phyloP scores from a whole-genome alignment of 2,888 invertebrate genomes.

The Pristionchus japonicus region DNA sequence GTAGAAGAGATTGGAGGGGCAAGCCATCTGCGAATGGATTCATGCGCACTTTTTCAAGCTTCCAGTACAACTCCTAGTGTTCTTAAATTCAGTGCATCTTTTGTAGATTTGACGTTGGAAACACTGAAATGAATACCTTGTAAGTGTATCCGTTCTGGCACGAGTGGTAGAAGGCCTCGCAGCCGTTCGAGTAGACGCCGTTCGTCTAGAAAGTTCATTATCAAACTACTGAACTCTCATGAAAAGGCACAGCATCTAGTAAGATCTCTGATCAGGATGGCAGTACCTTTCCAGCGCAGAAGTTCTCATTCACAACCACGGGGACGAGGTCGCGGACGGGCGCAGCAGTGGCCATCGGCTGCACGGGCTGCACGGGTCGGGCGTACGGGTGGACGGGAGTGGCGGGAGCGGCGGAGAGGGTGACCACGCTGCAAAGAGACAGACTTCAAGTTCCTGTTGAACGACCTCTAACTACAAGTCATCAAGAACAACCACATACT shows the following conservation, averaged over 20 bases:
- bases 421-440: background rate
- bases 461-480: too few relatives aligned
- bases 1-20: constrained; percentile 53
- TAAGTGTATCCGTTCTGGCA: constrained; percentile 24
- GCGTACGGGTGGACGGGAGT: background rate
- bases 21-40: constrained; percentile 42
- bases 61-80: background rate
- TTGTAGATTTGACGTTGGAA: background rate
- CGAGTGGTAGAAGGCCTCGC: constrained; percentile 25
- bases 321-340: constrained; percentile 13
- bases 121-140: constrained; percentile 9
- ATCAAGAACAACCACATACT: too few relatives aligned
- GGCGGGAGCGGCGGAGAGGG: background rate
- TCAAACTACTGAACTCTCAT: background rate
- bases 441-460: background rate
- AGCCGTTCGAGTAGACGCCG: constrained; percentile 33
- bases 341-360: background rate
- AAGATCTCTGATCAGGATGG: too few relatives aligned
- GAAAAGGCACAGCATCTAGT: too few relatives aligned
- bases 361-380: background rate
- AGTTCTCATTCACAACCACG: background rate
- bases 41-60: background rate
- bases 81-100: background rate
- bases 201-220: background rate
- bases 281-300: constrained; percentile 42